Base-by-base conservation (phyloP, 2,888 invertebrate genomes). In the Bugulina stolonifera region DNA sequence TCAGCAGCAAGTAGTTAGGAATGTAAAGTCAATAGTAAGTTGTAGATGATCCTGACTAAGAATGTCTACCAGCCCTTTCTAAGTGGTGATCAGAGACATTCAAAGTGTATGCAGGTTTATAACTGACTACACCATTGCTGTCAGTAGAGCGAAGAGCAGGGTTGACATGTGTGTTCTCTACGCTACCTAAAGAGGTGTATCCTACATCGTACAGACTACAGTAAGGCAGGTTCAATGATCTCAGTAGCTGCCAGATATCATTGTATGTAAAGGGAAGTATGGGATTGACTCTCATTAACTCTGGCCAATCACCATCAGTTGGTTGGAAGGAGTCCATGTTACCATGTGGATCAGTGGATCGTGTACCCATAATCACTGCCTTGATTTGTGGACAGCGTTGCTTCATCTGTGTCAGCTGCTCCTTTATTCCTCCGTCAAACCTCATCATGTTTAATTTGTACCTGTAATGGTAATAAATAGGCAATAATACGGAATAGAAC, bases 281-380 rank as follows among this genome's bases (percentile, higher is more conserved):
- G 0, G 97, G 97, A 80, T 89, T 93, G 1, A 96, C 90, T 69
- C 98, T 87, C 87, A 95, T 89, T 75, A 95, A 86, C 78, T 89
- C 88, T 0, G 98, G 97, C 98, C 98, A 99, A 76, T 88, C 90
- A 0, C 88, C 79, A 84, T 98, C 98, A 0, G 97, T 97, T 80
- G 80, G 79, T 14, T 77, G 73, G 73, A 83, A 83, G 18, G 77
- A 74, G 27, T 78, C 74, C 73, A 83, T 76, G 71, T 81, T 78
- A 81, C 92, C 90, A 80, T 89, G 89, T 0, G 95, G 96, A 86
- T 99, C 98, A 0, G 91, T 91, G 72, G 89, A 87, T 74, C 98
- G 87, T 1, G 92, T 93, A 10, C 99, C 99, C 92, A 99, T 93
- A 2, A 98, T 86, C 72, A 93, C 91, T 0, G 92, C 94, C 81